These are phyloP conservation scores for Heterotis niloticus DNA, from an alignment of 2,113 vertebrate genomes.

Conservation along the genomic window DNA sequence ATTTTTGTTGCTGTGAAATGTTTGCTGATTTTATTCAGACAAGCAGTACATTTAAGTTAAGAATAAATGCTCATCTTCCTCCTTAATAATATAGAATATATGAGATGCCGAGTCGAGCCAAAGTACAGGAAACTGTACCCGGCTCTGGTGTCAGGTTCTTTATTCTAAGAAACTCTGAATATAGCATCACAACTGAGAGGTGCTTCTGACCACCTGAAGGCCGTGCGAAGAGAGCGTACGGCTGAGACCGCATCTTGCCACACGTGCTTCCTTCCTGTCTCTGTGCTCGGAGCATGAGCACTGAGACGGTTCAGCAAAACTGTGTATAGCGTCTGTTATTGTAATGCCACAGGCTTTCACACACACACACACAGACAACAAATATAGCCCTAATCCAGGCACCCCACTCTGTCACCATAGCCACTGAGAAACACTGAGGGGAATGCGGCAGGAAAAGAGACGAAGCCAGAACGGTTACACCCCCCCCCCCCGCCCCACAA, in stretches of 20 bases:
- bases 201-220: neutral
- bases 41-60: too few species aligned
- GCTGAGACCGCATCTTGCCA: neutral
- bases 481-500: neutral
- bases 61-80: too few species aligned
- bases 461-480: neutral
- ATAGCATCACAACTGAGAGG: neutral
- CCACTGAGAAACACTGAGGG: conserved; percentile 19
- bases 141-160: neutral
- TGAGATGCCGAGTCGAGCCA: too few species aligned
- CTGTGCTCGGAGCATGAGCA: neutral
- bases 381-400: conserved; percentile 28
- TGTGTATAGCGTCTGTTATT: neutral
- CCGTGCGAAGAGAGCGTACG: neutral
- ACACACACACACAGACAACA: conserved; percentile 29
- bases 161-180: neutral
- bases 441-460: conserved; percentile 40
- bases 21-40: too few species aligned
- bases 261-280: conserved; percentile 3
- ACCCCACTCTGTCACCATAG: conserved; percentile 45
- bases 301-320: neutral
- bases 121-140: too few species aligned
- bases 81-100: too few species aligned
- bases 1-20: too few species aligned
- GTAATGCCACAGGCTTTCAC: neutral